Base-by-base conservation (phyloP, 1,140 invertebrate species). In the Dreissena rostriformis region DNA sequence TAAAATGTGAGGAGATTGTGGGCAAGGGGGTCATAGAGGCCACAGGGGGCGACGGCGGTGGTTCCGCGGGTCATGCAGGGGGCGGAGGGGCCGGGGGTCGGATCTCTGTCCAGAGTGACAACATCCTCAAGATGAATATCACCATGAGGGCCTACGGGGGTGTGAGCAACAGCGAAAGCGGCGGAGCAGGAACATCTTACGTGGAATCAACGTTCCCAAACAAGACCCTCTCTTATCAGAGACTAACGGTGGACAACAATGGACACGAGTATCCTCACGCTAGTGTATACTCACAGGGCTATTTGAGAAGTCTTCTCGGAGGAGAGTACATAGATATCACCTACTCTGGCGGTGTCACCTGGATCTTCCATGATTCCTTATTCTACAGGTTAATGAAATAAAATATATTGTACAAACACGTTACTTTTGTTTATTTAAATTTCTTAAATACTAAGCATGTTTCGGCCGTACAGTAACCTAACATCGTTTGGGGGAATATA, bases 31-130 rank as follows among this genome's bases (percentile, higher is more conserved):
- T 51, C 0, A 86, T 91, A 49, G 89, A 86, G 7, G 88, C 89
- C 4, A 84, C 74, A 78, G 89, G 89, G 26, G 87, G 86, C 1
- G 66, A 79, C 61, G 88, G 88, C 0, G 85, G 74, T n/a, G 85
- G 74, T 0, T 52, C 65, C 14, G 53, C 26, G 49, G 53, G 49
- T 0, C 24, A 29, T 8, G 77, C 84, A 24, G 90, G 90, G n/a
- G 90, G 90, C 53, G 90, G 88, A 15, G 90, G 90, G 6, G 87
- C 81, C 28, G 90, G 89, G 19, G 90, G 90, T 4, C 82, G 89
- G 14, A 90, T 91, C 63, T 88, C 88, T 19, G 83, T 91, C 11
- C 86, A 90, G 78, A 79, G 83, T 63, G 68, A 80, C 22, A 87
- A 88, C 63, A 85, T 88, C 26, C 77, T 85, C 52, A 89, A 89